phyloP scores from a whole-genome alignment of 2,797 vertebrate species.

The Enteromius unitaeniatus region DNA sequence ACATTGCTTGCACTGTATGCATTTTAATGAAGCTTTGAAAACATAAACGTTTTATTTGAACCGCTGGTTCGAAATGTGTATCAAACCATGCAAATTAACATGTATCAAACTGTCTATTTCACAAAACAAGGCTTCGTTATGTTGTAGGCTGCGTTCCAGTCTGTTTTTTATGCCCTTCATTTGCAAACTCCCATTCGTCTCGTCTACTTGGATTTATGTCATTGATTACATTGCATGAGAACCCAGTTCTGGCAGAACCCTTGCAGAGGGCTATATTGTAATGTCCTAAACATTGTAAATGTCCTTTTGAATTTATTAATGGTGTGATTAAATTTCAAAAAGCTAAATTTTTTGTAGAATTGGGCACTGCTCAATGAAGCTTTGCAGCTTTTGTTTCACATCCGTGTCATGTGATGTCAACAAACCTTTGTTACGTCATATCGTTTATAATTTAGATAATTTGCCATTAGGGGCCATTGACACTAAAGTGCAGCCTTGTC shows the following conservation, averaged over 20 bases:
- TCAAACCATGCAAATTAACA: background rate
- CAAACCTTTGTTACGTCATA: background rate
- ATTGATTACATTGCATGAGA: too few species aligned
- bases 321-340: background rate
- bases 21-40: background rate
- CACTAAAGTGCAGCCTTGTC: background rate
- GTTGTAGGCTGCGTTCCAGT: background rate
- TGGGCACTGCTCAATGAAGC: background rate
- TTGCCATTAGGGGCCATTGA: background rate
- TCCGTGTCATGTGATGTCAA: background rate
- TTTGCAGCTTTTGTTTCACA: background rate
- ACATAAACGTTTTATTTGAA: background rate
- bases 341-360: background rate
- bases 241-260: too few species aligned
- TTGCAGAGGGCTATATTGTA: too few species aligned
- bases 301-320: too few species aligned
- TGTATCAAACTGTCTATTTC: background rate
- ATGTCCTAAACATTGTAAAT: too few species aligned
- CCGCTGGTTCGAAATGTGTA: background rate
- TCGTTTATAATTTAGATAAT: background rate
- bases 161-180: too few species aligned
- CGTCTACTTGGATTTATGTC: too few species aligned
- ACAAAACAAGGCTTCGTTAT: background rate
- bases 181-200: too few species aligned
- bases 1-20: background rate